Conservation (phyloP, 2,113 vertebrate genomes). For the Fregetta grallaria region DNA sequence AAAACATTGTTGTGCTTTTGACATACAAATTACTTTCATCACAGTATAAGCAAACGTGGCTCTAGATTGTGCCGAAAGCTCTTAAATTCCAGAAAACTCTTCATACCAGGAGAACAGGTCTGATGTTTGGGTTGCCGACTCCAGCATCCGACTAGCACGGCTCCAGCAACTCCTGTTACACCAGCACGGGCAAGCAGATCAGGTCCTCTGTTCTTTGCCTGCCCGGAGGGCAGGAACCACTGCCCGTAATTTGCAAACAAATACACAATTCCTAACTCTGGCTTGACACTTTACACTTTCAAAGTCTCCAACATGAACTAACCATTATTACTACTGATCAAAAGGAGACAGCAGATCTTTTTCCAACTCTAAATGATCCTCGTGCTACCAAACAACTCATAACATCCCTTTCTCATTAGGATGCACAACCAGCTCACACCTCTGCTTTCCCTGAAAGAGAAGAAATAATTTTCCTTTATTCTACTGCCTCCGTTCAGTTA, state of each 20-base stretch:
- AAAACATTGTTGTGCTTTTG: neutral
- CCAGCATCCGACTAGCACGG: neutral
- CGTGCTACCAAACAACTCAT: neutral
- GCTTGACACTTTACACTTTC: neutral
- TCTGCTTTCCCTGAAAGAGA: neutral
- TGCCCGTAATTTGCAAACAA: neutral
- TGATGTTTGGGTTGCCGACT: neutral
- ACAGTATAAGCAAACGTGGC: neutral
- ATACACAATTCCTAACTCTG: neutral
- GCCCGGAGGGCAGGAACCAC: neutral
- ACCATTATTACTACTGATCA: neutral
- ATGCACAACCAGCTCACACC: neutral
- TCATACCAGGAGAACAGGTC: neutral
- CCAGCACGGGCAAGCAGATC: fast-evolving
- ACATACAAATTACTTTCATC: neutral
- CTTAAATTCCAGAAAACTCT: neutral
- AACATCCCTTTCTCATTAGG: neutral
- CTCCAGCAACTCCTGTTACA: neutral
- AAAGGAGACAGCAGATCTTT: neutral
- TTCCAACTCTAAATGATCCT: neutral
- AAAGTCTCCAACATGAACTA: neutral
- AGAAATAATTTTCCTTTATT: neutral
- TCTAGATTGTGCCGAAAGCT: neutral
- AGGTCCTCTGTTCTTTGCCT: neutral
- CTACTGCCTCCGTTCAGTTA: neutral